Evolutionary conservation across 2,113 vertebrate species (phyloP).

Genomic region (Cephalopholis sonnerati): DNA sequence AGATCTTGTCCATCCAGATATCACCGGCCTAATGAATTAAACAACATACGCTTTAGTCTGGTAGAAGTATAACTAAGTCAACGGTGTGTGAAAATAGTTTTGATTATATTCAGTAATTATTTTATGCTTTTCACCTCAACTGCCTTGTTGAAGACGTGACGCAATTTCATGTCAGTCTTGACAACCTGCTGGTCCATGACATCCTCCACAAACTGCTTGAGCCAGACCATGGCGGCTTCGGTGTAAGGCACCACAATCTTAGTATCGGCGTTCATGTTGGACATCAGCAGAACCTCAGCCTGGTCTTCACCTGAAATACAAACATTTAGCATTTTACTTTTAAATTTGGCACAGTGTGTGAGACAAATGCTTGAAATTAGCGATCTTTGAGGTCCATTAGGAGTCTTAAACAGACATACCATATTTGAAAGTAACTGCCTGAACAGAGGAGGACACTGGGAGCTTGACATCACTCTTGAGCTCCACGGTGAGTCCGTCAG

Average conservation of each 20-base stretch:
- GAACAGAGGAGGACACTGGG: conserved; percentile 82
- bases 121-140: conserved; percentile 83
- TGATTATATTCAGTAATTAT: neutral
- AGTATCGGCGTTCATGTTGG: conserved; percentile 85
- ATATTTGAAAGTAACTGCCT: conserved; percentile 86
- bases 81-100: neutral
- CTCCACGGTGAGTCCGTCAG: conserved; percentile 80
- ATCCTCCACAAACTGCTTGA: conserved; percentile 70
- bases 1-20: conserved; percentile 87
- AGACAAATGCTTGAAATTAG: neutral
- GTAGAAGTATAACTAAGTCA: neutral
- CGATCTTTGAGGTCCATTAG: neutral
- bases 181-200: conserved; percentile 88
- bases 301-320: conserved; percentile 86
- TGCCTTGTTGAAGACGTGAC: conserved; percentile 88
- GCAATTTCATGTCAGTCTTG: conserved; percentile 91
- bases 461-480: conserved; percentile 86
- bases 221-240: conserved; percentile 70
- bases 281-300: conserved; percentile 87
- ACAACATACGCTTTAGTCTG: neutral
- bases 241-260: conserved; percentile 77
- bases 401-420: conserved; percentile 77
- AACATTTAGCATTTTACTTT: conserved; percentile 28
- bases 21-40: conserved; percentile 83
- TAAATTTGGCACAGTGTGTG: neutral